A percentile compares a stretch with the other conserved stretches of the same genome.
phyloP scores from a whole-genome alignment of 2,888 invertebrate genomes.

The Autographa gamma region DNA sequence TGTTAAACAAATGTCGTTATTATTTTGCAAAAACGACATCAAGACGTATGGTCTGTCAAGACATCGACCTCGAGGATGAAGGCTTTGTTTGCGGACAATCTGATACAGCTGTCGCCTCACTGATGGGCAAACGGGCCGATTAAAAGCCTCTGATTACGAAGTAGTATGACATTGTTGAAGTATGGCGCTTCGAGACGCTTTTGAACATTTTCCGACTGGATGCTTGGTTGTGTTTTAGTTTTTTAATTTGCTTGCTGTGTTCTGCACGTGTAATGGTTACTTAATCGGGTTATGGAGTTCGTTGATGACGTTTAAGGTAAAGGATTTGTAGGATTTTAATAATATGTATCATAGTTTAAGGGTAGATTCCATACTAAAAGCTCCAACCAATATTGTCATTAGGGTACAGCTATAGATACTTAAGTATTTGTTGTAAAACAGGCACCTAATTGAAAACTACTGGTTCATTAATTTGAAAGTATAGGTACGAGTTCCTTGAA shows the following conservation, averaged over 20 bases:
- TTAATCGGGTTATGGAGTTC: too few relatives aligned
- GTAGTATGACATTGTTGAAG: slow-evolving; percentile 58
- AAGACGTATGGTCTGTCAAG: slow-evolving; percentile 41
- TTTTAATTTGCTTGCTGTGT: not conserved
- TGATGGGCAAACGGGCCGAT: slow-evolving; percentile 57
- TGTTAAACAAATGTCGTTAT: slow-evolving; percentile 33
- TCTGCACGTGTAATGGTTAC: too few relatives aligned
- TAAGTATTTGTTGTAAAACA: too few relatives aligned
- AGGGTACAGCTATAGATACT: too few relatives aligned
- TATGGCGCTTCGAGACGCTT: slow-evolving; percentile 36
- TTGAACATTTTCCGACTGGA: slow-evolving; percentile 47
- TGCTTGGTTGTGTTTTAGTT: slow-evolving; percentile 9
- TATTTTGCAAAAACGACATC: slow-evolving; percentile 31
- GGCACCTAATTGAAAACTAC: too few relatives aligned
- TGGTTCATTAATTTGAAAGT: slow-evolving; percentile 31
- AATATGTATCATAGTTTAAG: too few relatives aligned
- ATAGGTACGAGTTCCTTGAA: slow-evolving; percentile 17
- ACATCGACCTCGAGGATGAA: slow-evolving; percentile 55
- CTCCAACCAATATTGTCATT: too few relatives aligned
- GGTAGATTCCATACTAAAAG: too few relatives aligned
- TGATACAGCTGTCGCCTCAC: slow-evolving; percentile 59
- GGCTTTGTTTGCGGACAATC: slow-evolving; percentile 59
- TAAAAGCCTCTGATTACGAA: slow-evolving; percentile 60
- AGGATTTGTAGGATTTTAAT: too few relatives aligned
- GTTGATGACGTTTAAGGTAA: too few relatives aligned